A percentile compares a stretch with the other conserved stretches of the same genome.
These are phyloP conservation scores for Dryobates pubescens DNA, from an alignment of 2,797 vertebrate species.

Conservation along the genomic window DNA sequence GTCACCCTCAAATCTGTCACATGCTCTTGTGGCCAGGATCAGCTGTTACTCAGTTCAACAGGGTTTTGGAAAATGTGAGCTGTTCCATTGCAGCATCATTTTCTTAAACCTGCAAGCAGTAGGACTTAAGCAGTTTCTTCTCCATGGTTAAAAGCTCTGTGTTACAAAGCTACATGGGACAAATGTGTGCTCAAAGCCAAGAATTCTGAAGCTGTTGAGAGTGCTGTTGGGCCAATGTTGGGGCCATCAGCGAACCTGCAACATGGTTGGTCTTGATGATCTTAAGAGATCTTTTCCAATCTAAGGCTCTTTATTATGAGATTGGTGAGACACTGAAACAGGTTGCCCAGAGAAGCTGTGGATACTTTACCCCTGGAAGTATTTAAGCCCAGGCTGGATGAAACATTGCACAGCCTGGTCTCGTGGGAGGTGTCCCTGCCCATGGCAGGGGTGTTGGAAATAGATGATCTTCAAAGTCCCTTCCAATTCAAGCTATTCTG, in stretches of 20 bases:
- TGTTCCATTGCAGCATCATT: background rate
- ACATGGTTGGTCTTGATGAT: background rate
- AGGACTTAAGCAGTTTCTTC: background rate
- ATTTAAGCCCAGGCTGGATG: too few relatives aligned
- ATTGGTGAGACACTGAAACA: too few relatives aligned
- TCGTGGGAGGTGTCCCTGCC: too few relatives aligned
- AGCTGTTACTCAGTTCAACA: background rate
- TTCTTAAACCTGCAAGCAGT: background rate
- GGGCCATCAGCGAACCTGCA: background rate
- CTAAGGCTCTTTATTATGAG: too few relatives aligned
- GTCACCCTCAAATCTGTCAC: background rate
- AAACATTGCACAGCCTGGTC: too few relatives aligned
- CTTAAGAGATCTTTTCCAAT: background rate
- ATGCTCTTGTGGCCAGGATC: background rate
- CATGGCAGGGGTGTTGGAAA: too few relatives aligned
- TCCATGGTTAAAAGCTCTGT: background rate
- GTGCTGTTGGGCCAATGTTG: background rate
- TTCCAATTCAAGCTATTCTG: too few relatives aligned
- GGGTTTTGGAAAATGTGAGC: background rate
- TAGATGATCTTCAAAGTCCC: too few relatives aligned
- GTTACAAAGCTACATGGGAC: background rate
- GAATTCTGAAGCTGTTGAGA: background rate
- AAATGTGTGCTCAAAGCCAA: background rate
- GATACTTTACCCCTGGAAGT: too few relatives aligned
- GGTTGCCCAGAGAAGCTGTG: too few relatives aligned